Evolutionary conservation across 1,140 invertebrate species (phyloP).

Genomic region (Cepaea nemoralis): DNA sequence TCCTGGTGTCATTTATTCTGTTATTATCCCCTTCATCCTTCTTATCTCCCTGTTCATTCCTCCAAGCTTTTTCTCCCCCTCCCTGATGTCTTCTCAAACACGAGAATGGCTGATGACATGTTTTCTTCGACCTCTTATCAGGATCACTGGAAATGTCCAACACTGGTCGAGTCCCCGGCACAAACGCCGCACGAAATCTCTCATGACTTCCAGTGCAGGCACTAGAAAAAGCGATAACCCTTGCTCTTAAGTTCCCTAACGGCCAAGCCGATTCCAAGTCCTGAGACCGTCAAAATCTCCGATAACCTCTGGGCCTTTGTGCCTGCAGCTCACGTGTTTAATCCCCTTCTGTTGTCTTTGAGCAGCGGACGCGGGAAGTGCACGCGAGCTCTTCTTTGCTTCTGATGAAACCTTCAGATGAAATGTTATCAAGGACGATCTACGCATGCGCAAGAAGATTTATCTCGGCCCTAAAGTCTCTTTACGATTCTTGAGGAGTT

Average conservation of each 20-base stretch:
- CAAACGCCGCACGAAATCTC: conserved; percentile 7
- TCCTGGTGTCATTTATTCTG: no score
- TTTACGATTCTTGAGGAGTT: not conserved
- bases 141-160: not conserved
- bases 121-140: not conserved
- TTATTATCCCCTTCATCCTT: not conserved
- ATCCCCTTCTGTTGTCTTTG: conserved; percentile 24
- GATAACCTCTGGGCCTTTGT: conserved; percentile 34
- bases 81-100: not conserved
- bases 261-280: not conserved
- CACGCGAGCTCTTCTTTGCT: not conserved
- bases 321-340: not conserved
- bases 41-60: not conserved
- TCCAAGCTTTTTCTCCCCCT: not conserved
- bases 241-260: conserved; percentile 1
- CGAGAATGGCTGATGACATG: conserved; percentile 2
- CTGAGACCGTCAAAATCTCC: conserved; percentile 8
- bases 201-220: conserved; percentile 10
- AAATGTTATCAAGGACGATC: conserved; percentile 17
- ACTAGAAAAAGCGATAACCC: conserved; percentile 15
- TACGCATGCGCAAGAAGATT: conserved; percentile 8
- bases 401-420: conserved; percentile 15
- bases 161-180: not conserved
- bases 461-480: conserved; percentile 6
- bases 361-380: not conserved